These are phyloP conservation scores for Chlamydotis undulata DNA, from an alignment of 2,113 vertebrate genomes.

Conservation along the genomic window DNA sequence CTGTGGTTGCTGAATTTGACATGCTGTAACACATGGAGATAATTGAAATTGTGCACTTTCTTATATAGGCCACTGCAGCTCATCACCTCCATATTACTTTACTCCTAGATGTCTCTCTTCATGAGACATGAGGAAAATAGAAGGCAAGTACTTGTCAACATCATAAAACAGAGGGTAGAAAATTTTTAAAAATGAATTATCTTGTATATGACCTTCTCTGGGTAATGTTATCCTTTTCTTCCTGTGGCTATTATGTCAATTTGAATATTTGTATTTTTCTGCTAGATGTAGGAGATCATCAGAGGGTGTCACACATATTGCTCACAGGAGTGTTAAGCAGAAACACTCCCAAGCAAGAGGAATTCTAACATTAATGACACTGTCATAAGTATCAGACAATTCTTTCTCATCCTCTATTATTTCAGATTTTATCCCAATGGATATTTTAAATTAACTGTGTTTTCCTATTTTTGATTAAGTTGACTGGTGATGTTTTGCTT, in stretches of 20 bases:
- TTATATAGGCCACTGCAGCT: background rate
- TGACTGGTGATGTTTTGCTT: background rate
- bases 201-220: background rate
- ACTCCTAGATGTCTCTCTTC: background rate
- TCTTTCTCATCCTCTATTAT: background rate
- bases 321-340: background rate
- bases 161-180: background rate
- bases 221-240: background rate
- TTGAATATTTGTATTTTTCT: background rate
- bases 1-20: background rate
- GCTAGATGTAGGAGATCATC: background rate
- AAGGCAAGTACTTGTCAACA: background rate
- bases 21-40: background rate
- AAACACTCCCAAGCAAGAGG: background rate
- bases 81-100: background rate
- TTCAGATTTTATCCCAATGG: background rate
- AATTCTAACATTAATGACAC: background rate
- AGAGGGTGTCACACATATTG: background rate
- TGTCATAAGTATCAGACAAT: background rate
- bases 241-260: background rate
- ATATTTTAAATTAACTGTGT: background rate
- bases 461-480: background rate
- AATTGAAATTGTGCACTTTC: background rate
- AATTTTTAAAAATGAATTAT: background rate
- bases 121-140: background rate